These are phyloP conservation scores for Montipora capitata DNA, from an alignment of 92 coral and sea anemone species.

Conservation along the genomic window DNA sequence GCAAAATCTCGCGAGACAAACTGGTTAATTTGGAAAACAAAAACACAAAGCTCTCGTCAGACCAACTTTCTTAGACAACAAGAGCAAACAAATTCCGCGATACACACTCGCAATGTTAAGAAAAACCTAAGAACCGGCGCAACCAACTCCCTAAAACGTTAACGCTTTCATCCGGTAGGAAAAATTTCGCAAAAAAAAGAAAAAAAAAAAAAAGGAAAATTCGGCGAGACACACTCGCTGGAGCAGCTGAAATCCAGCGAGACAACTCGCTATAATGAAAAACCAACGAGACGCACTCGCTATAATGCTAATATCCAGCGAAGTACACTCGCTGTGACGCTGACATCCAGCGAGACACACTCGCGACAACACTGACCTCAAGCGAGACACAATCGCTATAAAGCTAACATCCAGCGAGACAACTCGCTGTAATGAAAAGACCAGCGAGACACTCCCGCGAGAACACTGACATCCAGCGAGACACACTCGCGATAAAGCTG, in stretches of 20 bases:
- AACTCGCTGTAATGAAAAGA: no score
- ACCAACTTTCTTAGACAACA: neutral
- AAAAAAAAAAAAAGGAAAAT: no score
- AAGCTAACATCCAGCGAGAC: no score
- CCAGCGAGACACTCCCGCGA: neutral
- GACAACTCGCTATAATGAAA: neutral
- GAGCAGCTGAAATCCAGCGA: neutral
- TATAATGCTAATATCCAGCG: neutral
- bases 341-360: no score
- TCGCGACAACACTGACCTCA: no score
- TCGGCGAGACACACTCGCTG: neutral
- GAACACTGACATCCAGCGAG: neutral
- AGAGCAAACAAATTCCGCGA: neutral
- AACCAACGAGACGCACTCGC: constrained; percentile 2
- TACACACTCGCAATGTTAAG: neutral
- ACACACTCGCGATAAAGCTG: neutral
- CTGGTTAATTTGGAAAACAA: no score
- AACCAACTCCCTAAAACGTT: neutral
- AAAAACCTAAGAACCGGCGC: neutral
- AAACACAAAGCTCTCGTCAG: neutral
- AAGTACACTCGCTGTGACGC: neutral
- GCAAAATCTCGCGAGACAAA: no score
- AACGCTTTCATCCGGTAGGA: neutral
- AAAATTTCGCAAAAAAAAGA: neutral
- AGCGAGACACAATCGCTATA: no score